Evolutionary conservation across 2,888 invertebrate species (phyloP), one percentile per base, ranked within the genome.

Genomic region (Dermolepida albohirtum): DNA sequence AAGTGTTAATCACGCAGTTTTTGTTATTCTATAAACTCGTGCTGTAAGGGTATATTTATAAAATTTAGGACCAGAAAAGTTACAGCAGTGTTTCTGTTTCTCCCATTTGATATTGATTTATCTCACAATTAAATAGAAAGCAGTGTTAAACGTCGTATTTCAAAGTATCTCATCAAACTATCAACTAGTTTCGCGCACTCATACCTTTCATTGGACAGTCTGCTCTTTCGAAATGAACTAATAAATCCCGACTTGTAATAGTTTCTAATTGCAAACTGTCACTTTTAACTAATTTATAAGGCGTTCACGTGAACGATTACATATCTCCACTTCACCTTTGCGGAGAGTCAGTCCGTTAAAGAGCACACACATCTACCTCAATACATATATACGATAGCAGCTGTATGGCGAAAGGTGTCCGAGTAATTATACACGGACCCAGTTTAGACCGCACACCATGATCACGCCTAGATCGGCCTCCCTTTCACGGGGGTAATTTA

Each of bases 391-490:
- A 75, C 77, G 78, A 78, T 79, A 80, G 81, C 81, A 81, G 81
- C 80, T 81, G 81, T 78, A 80, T 66, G 50, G 68, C 79, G 78
- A 82, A 81, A 82, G 82, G 81, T 82, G 82, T 81, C 79, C 79
- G 75, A 75, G 75, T 82, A 81, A 82, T 82, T 82, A 82, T 80
- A 80, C 74, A 78, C 79, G 79, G 81, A 73, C 79, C 79, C 78
- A 50, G 59, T 49, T 27, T 77, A 74, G 82, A 82, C 82, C 82
- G 80, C 82, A 82, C 82, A 82, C 79, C 79, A 77, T 70, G 81
- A 78, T 82, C 82, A 82, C 82, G 82, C 82, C 82, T 79, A 77
- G 77, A 72, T 72, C 78, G 74, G 77, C 79, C 80, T 80, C 76
- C 76, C 79, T 77, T 78, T 78, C 78, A 78, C 77, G 80, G 79